Evolutionary conservation across 2,797 vertebrate species (phyloP).

Genomic region (Taenioides sp.): DNA sequence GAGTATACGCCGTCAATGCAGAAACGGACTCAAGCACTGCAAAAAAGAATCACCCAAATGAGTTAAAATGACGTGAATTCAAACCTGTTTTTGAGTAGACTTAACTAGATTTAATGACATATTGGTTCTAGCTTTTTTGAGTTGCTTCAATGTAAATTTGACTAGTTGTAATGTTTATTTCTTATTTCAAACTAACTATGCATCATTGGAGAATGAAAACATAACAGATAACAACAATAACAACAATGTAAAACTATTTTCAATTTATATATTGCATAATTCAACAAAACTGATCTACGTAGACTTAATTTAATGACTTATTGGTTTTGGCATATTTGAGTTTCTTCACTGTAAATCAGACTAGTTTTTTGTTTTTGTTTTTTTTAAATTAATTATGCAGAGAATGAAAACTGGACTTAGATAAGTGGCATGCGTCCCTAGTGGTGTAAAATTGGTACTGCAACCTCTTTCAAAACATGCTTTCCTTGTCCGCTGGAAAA

Average conservation of each 20-base stretch:
- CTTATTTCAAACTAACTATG: not conserved
- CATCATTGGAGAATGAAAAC: not conserved
- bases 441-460: no score
- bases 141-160: not conserved
- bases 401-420: not conserved
- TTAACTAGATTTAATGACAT: not conserved
- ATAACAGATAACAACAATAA: no score
- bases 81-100: not conserved
- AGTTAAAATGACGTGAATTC: not conserved
- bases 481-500: no score
- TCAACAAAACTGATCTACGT: no score
- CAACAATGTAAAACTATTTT: no score
- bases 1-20: slow-evolving; percentile 75
- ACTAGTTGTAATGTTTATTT: not conserved
- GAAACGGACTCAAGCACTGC: slow-evolving; percentile 57
- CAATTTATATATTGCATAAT: no score
- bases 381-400: not conserved
- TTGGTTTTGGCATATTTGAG: not conserved
- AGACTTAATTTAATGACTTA: not conserved
- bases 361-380: not conserved
- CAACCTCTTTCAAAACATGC: no score
- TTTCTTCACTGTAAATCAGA: not conserved
- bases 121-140: not conserved
- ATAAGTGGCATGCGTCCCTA: no score
- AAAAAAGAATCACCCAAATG: slow-evolving; percentile 42